Conservation (phyloP, 2,888 invertebrate species). For the Tenthredo scrophulariae region DNA sequence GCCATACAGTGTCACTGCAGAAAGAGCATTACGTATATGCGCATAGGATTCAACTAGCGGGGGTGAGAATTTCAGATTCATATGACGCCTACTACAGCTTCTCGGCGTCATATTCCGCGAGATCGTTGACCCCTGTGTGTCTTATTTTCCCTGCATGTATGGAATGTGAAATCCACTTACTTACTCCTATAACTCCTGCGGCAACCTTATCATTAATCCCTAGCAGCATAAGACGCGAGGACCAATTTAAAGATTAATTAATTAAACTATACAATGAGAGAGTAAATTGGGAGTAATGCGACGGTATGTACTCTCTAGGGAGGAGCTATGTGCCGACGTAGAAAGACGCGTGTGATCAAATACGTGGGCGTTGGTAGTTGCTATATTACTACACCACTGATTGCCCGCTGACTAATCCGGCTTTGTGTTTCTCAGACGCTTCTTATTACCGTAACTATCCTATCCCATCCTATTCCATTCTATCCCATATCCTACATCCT, state of each 20-base stretch:
- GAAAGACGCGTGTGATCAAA: slow-evolving; percentile 28
- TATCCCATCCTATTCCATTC: background rate
- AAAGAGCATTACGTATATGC: background rate
- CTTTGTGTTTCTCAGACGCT: slow-evolving; percentile 39
- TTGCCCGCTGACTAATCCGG: slow-evolving; percentile 46
- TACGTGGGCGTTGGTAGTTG: slow-evolving; percentile 41
- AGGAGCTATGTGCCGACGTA: slow-evolving; percentile 58
- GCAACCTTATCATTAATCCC: slow-evolving; percentile 31
- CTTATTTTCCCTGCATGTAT: background rate
- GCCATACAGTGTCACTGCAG: slow-evolving; percentile 9
- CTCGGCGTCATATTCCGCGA: background rate
- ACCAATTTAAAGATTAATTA: slow-evolving; percentile 74
- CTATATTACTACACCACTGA: slow-evolving; percentile 13
- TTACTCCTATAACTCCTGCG: slow-evolving; percentile 10
- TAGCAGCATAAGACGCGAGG: slow-evolving; percentile 65
- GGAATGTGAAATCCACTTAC: slow-evolving; percentile 43
- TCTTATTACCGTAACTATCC: slow-evolving; percentile 17
- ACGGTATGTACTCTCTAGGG: slow-evolving; percentile 60
- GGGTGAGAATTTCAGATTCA: slow-evolving; percentile 31
- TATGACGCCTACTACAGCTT: background rate
- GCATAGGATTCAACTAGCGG: slow-evolving; percentile 2
- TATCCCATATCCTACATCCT: too few relatives aligned
- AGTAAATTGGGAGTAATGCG: slow-evolving; percentile 73
- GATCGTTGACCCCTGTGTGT: slow-evolving; percentile 22
- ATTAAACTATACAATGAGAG: slow-evolving; percentile 66